Percentiles rank a stretch among this genome's conserved stretches.
phyloP scores from a whole-genome alignment of 2,888 invertebrate genomes.

The Maniola hyperantus region DNA sequence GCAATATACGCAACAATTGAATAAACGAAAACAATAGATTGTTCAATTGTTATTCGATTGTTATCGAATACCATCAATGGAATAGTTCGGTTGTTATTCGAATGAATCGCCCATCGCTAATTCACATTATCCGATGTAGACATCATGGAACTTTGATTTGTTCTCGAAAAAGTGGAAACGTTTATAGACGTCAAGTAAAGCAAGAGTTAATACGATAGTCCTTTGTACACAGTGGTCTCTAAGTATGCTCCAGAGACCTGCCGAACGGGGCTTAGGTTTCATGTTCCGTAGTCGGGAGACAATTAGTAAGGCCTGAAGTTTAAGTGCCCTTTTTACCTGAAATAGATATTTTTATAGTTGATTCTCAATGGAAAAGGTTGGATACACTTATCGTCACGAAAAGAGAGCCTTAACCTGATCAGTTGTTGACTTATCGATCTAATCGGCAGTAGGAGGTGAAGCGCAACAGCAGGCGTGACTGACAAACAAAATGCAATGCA shows the following conservation, averaged over 20 bases:
- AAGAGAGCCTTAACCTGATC: too few relatives aligned
- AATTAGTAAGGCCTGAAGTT: not conserved
- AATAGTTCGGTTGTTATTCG: too few relatives aligned
- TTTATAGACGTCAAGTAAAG: not conserved
- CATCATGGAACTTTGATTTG: not conserved
- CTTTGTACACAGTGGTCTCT: conserved; percentile 5
- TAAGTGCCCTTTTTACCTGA: conserved; percentile 37
- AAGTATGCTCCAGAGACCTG: not conserved
- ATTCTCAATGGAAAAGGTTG: not conserved
- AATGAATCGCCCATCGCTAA: not conserved
- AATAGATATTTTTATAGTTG: conserved; percentile 13
- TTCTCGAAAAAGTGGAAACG: not conserved
- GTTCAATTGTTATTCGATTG: too few relatives aligned
- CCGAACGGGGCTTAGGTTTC: not conserved
- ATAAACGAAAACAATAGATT: too few relatives aligned
- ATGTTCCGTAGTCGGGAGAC: conserved; percentile 4
- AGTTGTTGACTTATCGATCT: too few relatives aligned
- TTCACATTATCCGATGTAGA: not conserved
- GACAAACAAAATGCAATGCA: too few relatives aligned
- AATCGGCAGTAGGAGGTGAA: too few relatives aligned
- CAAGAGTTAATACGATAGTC: not conserved
- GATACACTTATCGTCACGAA: too few relatives aligned
- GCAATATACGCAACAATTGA: too few relatives aligned
- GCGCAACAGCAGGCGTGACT: too few relatives aligned
- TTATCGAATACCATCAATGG: too few relatives aligned